Evolutionary conservation across 2,113 vertebrate species (phyloP), one percentile per base, ranked within the genome.

Genomic region (Hyla sarda): DNA sequence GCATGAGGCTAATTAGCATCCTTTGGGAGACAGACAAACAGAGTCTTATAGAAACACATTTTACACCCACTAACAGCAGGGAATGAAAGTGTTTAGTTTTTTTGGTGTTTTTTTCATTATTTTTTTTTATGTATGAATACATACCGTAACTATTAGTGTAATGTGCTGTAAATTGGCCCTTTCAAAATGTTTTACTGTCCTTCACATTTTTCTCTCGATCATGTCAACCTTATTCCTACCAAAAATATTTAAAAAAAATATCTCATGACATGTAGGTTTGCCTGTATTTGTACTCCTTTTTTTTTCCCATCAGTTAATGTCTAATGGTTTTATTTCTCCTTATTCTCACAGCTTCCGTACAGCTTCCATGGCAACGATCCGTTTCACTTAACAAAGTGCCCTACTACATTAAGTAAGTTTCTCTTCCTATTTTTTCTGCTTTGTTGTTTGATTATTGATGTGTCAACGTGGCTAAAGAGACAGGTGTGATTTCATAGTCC

Each of bases 331-430:
- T 91, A 6, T 88, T 50, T 92, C 90, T 93, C 77, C 90, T 89
- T 88, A 37, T 58, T 71, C n/a, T 86, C 25, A 34, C 91, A 99
- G 97, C 96, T 21, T 99, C 97, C 25, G 97, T 99, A 48, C 96
- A 97, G 94, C 94, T 94, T 91, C 96, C 96, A 0, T 97, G 96
- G 96, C 96, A 97, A 89, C 94, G 96, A 91, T 97, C 96, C 65
- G 94, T 97, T 87, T 97, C 97, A 82, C 96, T 96, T 90, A 98
- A 97, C 92, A 98, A 97, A 94, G 97, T 97, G 89, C 96, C 97
- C 88, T 98, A 98, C 91, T 98, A 97, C 86, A 97, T 98, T 94
- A 98, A 98, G 96, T 98, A 96, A 96, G 96, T 97, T 91, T 88
- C 58, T 32, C 83, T 93, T 88, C 69, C 14, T 34, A 32, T 47